Percentiles rank a stretch among this genome's conserved stretches.
These are phyloP conservation scores for Itoplectis maculator DNA, from an alignment of 2,888 invertebrate species.

Conservation along the genomic window DNA sequence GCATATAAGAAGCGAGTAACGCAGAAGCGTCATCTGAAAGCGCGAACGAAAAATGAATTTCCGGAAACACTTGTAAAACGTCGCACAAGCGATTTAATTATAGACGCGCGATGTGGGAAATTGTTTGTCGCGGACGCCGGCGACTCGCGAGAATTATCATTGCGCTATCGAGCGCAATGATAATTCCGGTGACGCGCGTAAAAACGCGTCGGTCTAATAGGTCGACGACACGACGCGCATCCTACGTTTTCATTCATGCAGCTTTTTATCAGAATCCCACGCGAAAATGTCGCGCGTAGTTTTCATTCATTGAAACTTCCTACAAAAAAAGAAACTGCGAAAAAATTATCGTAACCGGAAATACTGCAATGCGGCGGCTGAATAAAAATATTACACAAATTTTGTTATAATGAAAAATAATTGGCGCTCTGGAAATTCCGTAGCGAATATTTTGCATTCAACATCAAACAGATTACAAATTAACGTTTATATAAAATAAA, in stretches of 20 bases:
- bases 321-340: background rate
- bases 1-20: conserved; percentile 30
- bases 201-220: conserved; percentile 7
- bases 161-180: background rate
- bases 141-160: conserved; percentile 13
- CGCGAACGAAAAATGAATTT: background rate
- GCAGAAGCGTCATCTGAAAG: conserved; percentile 47
- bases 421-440: no score
- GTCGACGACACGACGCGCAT: conserved; percentile 33
- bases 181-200: background rate
- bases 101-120: background rate
- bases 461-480: no score
- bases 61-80: background rate
- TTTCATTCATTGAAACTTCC: background rate
- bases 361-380: background rate
- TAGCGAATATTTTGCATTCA: no score
- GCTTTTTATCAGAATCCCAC: conserved; percentile 41
- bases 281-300: conserved; percentile 14
- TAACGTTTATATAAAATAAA: no score
- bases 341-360: background rate
- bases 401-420: no score
- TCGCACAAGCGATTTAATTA: conserved; percentile 4
- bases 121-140: conserved; percentile 11
- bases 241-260: conserved; percentile 5
- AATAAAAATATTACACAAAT: no score